Conservation (phyloP, 2,888 invertebrate species). For the Tenthredo distinguenda region DNA sequence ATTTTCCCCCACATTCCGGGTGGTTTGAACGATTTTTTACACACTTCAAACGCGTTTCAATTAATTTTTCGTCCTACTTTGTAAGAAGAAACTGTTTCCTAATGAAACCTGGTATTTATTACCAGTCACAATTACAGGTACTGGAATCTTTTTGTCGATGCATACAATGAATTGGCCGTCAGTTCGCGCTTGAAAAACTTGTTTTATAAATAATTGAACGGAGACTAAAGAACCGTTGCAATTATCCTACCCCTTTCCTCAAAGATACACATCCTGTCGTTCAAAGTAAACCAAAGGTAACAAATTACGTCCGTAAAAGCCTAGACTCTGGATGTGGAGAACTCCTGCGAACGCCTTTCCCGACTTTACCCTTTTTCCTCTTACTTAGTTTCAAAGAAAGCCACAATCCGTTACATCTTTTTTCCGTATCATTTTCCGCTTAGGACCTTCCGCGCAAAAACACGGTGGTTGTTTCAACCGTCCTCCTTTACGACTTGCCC, state of each 20-base stretch:
- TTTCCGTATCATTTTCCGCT: conserved; percentile 47
- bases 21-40: background rate
- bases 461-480: conserved; percentile 30
- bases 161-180: background rate
- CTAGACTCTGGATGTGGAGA: background rate
- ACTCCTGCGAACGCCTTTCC: background rate
- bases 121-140: background rate
- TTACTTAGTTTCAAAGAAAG: background rate
- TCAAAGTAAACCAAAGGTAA: background rate
- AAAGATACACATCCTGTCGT: background rate
- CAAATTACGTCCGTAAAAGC: background rate
- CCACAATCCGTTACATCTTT: conserved; percentile 43
- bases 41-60: background rate
- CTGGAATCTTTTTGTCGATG: background rate
- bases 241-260: background rate
- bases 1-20: background rate
- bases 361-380: background rate
- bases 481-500: conserved; percentile 41
- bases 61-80: background rate
- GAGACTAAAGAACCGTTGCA: background rate
- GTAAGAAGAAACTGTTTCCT: background rate
- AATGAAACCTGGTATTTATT: background rate
- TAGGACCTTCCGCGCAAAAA: conserved; percentile 17
- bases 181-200: background rate
- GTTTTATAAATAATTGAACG: background rate